Evolutionary conservation across 2,888 invertebrate genomes (phyloP).

Genomic region (Cataglyphis altisquamis): DNA sequence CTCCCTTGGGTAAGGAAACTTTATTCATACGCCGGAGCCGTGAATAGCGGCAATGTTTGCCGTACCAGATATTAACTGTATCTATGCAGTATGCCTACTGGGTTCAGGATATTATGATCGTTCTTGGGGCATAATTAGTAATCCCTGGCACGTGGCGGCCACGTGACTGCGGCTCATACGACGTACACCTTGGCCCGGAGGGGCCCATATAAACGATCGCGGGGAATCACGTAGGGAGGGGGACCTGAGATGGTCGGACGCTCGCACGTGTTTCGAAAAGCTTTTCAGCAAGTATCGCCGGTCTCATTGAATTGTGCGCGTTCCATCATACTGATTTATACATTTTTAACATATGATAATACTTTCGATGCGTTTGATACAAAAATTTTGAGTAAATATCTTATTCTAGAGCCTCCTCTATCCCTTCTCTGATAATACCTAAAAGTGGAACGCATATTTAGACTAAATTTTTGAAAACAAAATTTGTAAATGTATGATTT

Average conservation of each 20-base stretch:
- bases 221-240: not conserved
- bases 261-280: conserved; percentile 39
- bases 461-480: not conserved
- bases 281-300: conserved; percentile 55
- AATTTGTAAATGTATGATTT: not conserved
- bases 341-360: not conserved
- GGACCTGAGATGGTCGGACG: not conserved
- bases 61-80: conserved; percentile 84
- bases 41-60: conserved; percentile 81
- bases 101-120: conserved; percentile 83
- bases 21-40: conserved; percentile 75
- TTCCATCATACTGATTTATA: conserved; percentile 29
- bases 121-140: conserved; percentile 84
- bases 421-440: not conserved
- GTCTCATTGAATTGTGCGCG: conserved; percentile 58
- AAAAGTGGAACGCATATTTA: not conserved
- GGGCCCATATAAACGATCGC: conserved; percentile 53
- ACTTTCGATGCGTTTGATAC: not conserved
- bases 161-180: conserved; percentile 79
- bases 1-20: conserved; percentile 66
- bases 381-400: not conserved
- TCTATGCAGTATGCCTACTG: conserved; percentile 77
- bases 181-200: conserved; percentile 70
- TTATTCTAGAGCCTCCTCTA: not conserved
- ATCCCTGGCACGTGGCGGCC: conserved; percentile 83